Conservation (phyloP, 1,140 invertebrate species). For the Araneus ventricosus region DNA sequence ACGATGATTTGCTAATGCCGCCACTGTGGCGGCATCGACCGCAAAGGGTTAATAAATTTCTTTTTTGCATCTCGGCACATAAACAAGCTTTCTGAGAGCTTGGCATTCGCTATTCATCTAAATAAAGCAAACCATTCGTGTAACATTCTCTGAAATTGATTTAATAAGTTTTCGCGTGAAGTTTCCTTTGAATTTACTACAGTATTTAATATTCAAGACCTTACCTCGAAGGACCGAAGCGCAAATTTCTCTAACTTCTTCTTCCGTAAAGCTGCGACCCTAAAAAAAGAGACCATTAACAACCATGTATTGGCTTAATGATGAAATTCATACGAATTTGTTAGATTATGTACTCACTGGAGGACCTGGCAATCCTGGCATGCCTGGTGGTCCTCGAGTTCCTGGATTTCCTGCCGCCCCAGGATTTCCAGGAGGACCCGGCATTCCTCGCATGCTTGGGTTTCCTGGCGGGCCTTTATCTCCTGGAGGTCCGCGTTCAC, state of each 20-base stretch:
- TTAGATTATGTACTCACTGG: constrained; percentile 35
- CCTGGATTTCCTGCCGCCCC: constrained; percentile 66
- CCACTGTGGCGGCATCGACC: no score
- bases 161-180: no score
- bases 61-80: no score
- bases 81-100: no score
- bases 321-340: not conserved
- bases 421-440: constrained; percentile 63
- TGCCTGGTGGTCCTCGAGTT: constrained; percentile 73
- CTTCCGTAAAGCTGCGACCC: constrained; percentile 81
- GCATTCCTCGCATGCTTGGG: constrained; percentile 76
- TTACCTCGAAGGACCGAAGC: constrained; percentile 82
- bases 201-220: not conserved
- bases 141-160: no score
- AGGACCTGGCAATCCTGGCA: constrained; percentile 75
- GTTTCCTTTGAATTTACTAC: no score
- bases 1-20: no score
- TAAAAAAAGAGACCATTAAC: constrained; percentile 78
- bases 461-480: constrained; percentile 77
- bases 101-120: no score
- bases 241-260: constrained; percentile 83
- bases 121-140: no score
- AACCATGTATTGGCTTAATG: not conserved
- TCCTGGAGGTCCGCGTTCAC: constrained; percentile 67
- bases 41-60: no score